phyloP scores from a whole-genome alignment of 2,888 invertebrate species.

The Cheilosia vernalis region DNA sequence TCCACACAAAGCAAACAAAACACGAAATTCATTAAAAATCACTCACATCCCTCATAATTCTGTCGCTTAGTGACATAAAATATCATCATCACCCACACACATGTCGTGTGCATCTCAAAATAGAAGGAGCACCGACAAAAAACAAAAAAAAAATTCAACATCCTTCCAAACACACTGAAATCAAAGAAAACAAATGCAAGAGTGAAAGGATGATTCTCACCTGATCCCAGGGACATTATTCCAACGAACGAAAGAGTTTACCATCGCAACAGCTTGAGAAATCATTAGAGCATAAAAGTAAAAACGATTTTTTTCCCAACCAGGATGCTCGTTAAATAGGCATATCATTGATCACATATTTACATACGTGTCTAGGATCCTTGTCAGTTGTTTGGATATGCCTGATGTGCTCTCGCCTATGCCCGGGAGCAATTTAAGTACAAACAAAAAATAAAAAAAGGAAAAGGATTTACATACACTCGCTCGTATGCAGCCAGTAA shows the following conservation, averaged over 20 bases:
- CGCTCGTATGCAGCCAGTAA: conserved; percentile 40
- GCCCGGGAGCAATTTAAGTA: conserved; percentile 64
- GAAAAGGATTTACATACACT: conserved; percentile 68
- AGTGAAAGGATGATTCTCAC: conserved; percentile 56
- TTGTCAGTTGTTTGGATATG: conserved; percentile 53
- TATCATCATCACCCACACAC: conserved; percentile 52
- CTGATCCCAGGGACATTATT: conserved; percentile 45
- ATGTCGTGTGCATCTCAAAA: conserved; percentile 43
- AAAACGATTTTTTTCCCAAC: conserved; percentile 23
- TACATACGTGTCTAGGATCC: conserved; percentile 74
- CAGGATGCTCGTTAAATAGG: conserved; percentile 75
- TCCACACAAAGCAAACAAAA: conserved; percentile 50
- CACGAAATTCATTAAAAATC: conserved; percentile 72
- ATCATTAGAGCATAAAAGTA: conserved; percentile 71
- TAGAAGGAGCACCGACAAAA: conserved; percentile 7
- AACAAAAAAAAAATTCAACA: conserved; percentile 4
- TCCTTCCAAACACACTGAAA: conserved; percentile 28
- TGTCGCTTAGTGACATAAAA: conserved; percentile 45
- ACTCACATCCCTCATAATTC: conserved; percentile 62
- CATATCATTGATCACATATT: conserved; percentile 75
- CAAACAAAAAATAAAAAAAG: conserved; percentile 47
- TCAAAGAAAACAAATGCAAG: conserved; percentile 67
- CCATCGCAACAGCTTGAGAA: conserved; percentile 68
- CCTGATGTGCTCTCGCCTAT: conserved; percentile 13
- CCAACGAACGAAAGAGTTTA: conserved; percentile 42